Conservation (phyloP, 2,797 vertebrate genomes). For the Mormyrus proboscirostris region DNA sequence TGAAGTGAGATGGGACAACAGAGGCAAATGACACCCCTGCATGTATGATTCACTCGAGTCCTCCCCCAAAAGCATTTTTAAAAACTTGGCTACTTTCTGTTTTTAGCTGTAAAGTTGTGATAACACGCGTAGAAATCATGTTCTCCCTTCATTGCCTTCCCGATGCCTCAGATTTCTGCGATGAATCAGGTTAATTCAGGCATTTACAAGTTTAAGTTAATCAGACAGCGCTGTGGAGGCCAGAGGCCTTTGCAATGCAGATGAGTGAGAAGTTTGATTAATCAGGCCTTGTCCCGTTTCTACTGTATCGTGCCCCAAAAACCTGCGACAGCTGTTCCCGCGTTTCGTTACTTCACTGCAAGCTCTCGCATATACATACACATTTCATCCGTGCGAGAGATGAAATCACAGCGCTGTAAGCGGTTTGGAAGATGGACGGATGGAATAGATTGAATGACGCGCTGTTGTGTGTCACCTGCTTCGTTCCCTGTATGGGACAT, state of each 20-base stretch:
- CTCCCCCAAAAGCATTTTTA: background rate
- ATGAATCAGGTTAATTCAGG: background rate
- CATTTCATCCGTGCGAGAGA: background rate
- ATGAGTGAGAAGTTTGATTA: background rate
- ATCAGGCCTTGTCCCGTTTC: background rate
- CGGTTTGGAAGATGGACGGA: background rate
- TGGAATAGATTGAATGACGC: background rate
- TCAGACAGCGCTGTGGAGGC: background rate
- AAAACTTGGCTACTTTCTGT: background rate
- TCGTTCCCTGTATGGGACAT: background rate
- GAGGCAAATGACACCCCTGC: background rate
- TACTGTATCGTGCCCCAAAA: background rate
- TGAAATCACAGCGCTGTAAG: background rate
- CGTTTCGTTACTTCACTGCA: background rate
- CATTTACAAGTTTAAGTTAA: constrained; percentile 6
- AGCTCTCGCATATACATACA: background rate
- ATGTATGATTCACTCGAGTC: background rate
- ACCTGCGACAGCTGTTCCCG: background rate
- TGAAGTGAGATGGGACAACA: background rate
- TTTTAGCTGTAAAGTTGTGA: background rate
- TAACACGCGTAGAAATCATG: background rate
- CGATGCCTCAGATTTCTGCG: background rate
- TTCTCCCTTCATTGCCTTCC: background rate
- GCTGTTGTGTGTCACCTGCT: background rate
- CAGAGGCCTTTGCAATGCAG: background rate